These are phyloP conservation scores for Bucorvus abyssinicus DNA, from an alignment of 2,797 vertebrate genomes.

Conservation along the genomic window DNA sequence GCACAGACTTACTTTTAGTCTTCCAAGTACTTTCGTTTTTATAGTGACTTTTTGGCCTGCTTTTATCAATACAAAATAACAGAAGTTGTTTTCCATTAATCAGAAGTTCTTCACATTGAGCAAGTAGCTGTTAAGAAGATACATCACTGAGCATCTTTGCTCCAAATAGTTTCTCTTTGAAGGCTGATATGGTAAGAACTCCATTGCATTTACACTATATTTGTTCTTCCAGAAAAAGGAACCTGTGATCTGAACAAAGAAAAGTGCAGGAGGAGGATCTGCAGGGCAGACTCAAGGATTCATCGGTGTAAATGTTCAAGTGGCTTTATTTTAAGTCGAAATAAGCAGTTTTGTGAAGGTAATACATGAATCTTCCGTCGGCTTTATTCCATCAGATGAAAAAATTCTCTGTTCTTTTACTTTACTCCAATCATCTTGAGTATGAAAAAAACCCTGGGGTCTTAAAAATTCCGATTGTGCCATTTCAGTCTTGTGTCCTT, in stretches of 20 bases:
- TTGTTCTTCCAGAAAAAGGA: slow-evolving; percentile 70
- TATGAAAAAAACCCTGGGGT: not conserved
- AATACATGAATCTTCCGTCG: not conserved
- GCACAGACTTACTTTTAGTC: not conserved
- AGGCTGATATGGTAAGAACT: not conserved
- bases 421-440: not conserved
- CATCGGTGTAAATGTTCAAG: slow-evolving; percentile 79
- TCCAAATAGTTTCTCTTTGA: not conserved
- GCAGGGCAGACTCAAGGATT: slow-evolving; percentile 63
- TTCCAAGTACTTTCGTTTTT: not conserved
- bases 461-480: not conserved
- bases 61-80: not conserved
- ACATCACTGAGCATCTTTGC: not conserved
- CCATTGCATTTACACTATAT: not conserved
- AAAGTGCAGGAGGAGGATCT: slow-evolving; percentile 76
- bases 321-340: slow-evolving; percentile 83
- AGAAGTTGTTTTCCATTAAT: not conserved
- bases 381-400: not conserved
- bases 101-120: not conserved
- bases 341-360: slow-evolving; percentile 89
- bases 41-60: not conserved
- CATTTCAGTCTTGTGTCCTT: not conserved
- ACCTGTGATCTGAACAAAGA: slow-evolving; percentile 71
- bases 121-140: not conserved
- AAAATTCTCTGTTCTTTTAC: not conserved